These are phyloP conservation scores for Oriolus oriolus DNA, from an alignment of 2,113 vertebrate species.

Conservation along the genomic window DNA sequence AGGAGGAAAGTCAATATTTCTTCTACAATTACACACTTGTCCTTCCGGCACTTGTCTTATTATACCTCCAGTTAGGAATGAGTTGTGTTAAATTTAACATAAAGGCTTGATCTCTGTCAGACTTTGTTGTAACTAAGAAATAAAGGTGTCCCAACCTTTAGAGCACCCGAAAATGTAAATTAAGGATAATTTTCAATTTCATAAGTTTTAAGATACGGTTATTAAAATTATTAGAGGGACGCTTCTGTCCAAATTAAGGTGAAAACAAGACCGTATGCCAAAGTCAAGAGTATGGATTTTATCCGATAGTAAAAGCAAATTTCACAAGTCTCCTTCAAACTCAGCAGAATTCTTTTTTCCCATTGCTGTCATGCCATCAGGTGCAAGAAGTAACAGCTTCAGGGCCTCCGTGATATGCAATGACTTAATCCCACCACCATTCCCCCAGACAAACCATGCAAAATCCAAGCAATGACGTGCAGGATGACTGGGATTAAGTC, in stretches of 20 bases:
- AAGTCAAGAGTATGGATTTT: neutral
- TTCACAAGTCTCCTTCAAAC: neutral
- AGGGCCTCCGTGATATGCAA: neutral
- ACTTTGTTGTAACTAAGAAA: neutral
- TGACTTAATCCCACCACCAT: neutral
- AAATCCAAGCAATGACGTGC: neutral
- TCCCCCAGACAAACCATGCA: neutral
- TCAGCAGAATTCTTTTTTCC: neutral
- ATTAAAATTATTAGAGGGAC: neutral
- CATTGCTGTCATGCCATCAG: neutral
- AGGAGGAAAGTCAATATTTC: neutral
- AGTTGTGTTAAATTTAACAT: neutral
- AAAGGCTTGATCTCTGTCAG: neutral
- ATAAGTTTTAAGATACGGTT: neutral
- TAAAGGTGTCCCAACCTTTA: neutral
- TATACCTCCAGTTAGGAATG: neutral
- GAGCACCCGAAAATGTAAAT: neutral
- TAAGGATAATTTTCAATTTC: neutral
- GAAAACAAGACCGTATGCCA: neutral
- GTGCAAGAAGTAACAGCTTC: neutral
- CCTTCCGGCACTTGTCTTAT: neutral
- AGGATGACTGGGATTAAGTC: neutral
- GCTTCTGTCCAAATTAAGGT: neutral
- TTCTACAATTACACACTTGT: neutral
- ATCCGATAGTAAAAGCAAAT: neutral